Conservation (phyloP, 2,113 vertebrate genomes). For the Lycocorax pyrrhopterus region DNA sequence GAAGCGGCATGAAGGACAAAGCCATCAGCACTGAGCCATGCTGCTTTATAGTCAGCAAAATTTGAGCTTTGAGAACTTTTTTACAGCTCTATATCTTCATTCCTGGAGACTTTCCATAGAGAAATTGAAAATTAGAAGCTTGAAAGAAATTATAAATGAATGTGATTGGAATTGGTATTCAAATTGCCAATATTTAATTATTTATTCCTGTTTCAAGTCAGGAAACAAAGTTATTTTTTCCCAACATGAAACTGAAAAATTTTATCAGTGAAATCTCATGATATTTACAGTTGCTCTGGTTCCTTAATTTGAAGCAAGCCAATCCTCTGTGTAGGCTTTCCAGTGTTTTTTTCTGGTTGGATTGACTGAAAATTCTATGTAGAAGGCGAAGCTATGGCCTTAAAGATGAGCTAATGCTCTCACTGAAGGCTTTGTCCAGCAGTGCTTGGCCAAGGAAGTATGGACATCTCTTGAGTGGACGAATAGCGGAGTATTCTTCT, state of each 20-base stretch:
- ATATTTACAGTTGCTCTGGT: neutral
- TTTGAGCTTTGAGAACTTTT: neutral
- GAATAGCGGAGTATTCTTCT: neutral
- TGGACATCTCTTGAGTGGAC: fast-evolving
- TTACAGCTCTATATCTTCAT: neutral
- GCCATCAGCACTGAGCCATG: neutral
- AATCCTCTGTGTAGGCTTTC: neutral
- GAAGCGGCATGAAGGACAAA: neutral
- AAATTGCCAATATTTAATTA: neutral
- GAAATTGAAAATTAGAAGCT: neutral
- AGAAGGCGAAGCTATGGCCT: neutral
- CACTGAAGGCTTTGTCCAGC: neutral
- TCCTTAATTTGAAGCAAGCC: neutral
- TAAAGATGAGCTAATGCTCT: neutral
- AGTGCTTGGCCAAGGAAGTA: neutral
- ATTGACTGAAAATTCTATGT: neutral
- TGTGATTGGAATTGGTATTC: neutral
- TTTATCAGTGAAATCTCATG: neutral
- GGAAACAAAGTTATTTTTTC: neutral
- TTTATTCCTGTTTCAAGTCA: neutral
- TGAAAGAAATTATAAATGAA: neutral
- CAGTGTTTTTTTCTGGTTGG: neutral
- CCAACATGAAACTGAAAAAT: neutral
- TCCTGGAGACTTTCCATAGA: neutral
- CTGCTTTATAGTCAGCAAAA: neutral